Evolutionary conservation across 1,140 invertebrate genomes (phyloP), one percentile per base, ranked within the genome.

Genomic region (Atta texana): DNA sequence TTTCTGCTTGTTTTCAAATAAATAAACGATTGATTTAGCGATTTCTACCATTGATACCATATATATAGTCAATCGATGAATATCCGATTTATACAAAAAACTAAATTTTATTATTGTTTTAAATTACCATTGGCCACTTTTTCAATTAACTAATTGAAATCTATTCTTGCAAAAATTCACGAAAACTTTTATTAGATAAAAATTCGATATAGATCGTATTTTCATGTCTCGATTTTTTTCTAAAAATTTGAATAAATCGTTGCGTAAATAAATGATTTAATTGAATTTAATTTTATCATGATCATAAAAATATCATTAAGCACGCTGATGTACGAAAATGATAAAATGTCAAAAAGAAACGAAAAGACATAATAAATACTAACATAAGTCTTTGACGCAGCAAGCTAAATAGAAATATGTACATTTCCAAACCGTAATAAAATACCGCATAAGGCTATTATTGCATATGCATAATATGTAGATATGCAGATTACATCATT

Each of bases 371-470:
- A 74, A 68, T 21, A 31, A 14, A 78, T 14, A 49, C 16, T 64
- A 14, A n/a, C 18, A 34, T n/a, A 5, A 64, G n/a, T 49, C 10
- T 49, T 63, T 55, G 10, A 34, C 4, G 55, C 18, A 18, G 16
- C 18, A 66, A 39, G 34, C 39, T 63, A 18, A 61, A 57, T 55
- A 31, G 34, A 69, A 72, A 49, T 71, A 39, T 5, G 10, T 49
- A 44, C 21, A 44, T 44, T 55, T 39, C 0, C 3, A 12, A 61
- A 24, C 21, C 10, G 10, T 82, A 44, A 76, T 1, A 44, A 1
- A 69, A 68, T 18, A 3, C 69, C 2, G 21, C 10, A 75, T 24
- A 59, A 75, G 18, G 3, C 18, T 74, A 81, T 44, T 44, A 81
- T 10, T 71, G 7, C 21, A 53, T 51, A 55, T 66, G 64, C 7